Base-by-base conservation (phyloP, 1,140 invertebrate genomes). In the Bombus waltoni region DNA sequence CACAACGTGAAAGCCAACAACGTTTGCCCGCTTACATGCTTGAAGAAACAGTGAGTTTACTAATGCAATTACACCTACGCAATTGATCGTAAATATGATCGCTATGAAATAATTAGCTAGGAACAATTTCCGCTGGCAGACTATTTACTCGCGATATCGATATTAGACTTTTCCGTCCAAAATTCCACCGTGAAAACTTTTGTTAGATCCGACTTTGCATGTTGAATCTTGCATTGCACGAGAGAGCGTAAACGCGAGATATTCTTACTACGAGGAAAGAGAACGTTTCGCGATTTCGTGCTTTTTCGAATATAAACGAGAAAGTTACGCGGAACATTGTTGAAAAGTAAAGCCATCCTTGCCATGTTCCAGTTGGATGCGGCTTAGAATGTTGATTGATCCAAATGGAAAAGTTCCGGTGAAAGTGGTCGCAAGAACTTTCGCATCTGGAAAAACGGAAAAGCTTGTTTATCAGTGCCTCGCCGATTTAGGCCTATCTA, bases 1-100 rank as follows among this genome's bases (percentile, higher is more conserved):
- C 98, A 99, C 96, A 99, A 99, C 96, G 98, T 98, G 92, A 99
- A 99, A 97, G 98, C 98, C 91, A 99, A 99, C 96, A 99, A 99
- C 96, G 97, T 99, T 92, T 99, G 99, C 95, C 99, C 99, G 71
- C 98, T 99, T 97, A 99, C 98, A 91, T 99, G 98, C 96, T 97
- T 99, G 92, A 99, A 98, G 96, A 99, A 99, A 97, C 99, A 99
- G 99, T 99, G 98, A 99, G 98, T 95, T 93, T 90, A 18, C 66
- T 47, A 59, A 88, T 88, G 66, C 76, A 90, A 83, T 86, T 88
- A 87, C 79, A 62, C 66, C 81, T 70, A 83, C 40, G 32, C 35
- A 15, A 8, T 9, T 10, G 44, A 38, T 89, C 25, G 80, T 75
- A 79, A 76, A 86, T 77, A 70, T 13, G 25, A 62, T 28, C 35